Conservation (phyloP, 2,888 invertebrate species). For the Platynereis dumerilii region DNA sequence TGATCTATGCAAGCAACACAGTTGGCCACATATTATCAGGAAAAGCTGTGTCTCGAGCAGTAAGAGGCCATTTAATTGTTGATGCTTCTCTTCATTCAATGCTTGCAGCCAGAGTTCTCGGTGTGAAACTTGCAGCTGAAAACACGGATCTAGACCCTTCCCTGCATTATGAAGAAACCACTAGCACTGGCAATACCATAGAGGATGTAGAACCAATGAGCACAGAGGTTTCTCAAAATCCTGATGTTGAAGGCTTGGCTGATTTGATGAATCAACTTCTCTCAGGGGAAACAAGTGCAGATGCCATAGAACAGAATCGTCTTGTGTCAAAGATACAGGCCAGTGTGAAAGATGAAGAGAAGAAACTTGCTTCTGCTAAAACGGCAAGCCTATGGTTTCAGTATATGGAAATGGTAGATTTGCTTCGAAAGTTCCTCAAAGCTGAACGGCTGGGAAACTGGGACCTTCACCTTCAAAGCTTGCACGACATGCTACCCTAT, state of each 20-base stretch:
- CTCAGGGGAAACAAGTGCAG: not conserved
- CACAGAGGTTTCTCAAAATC: not conserved
- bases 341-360: not conserved
- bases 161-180: not conserved
- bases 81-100: slow-evolving; percentile 28
- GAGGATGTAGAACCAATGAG: not conserved
- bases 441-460: slow-evolving; percentile 24
- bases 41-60: slow-evolving; percentile 38
- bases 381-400: slow-evolving; percentile 37
- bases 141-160: not conserved
- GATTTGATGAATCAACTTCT: not conserved
- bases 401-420: slow-evolving; percentile 41
- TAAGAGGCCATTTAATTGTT: slow-evolving; percentile 41
- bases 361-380: too few relatives aligned
- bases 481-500: slow-evolving; percentile 31
- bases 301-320: too few relatives aligned
- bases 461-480: slow-evolving; percentile 23
- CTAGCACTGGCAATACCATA: not conserved
- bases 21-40: slow-evolving; percentile 43
- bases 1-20: slow-evolving; percentile 41
- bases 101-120: not conserved
- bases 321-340: not conserved
- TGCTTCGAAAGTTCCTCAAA: slow-evolving; percentile 37
- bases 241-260: not conserved
- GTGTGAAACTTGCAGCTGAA: not conserved